Evolutionary conservation across 92 coral and sea anemone species (phyloP).

Genomic region (Epizoanthus illoricatus): DNA sequence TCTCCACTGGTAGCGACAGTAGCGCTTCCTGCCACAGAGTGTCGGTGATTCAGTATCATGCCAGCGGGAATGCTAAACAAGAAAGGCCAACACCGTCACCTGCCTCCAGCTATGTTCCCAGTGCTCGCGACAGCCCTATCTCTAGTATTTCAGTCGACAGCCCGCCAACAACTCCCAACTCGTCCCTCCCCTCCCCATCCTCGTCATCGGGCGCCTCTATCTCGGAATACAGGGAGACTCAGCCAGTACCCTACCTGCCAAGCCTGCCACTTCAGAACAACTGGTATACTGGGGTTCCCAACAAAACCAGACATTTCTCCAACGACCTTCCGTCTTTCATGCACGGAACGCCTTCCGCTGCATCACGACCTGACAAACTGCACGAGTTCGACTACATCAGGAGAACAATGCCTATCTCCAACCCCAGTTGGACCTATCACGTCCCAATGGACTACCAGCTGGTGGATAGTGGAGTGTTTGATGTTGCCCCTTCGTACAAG

Average conservation of each 20-base stretch:
- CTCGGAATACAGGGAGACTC: conserved; percentile 3
- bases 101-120: conserved; percentile 32
- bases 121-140: conserved; percentile 37
- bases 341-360: conserved; percentile 5
- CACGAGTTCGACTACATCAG: conserved; percentile 9
- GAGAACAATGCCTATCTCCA: conserved; percentile 6
- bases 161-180: conserved; percentile 34
- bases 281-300: conserved; percentile 4
- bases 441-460: conserved; percentile 32
- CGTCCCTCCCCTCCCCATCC: conserved; percentile 25
- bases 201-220: conserved; percentile 1
- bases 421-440: conserved; percentile 37
- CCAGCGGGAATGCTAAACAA: conserved; percentile 41
- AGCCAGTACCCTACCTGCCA: not conserved
- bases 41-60: conserved; percentile 78
- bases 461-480: conserved; percentile 25
- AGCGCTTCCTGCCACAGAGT: conserved; percentile 69
- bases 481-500: conserved; percentile 9
- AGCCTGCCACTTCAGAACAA: not conserved
- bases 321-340: conserved; percentile 19
- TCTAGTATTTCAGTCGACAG: conserved; percentile 32
- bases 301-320: conserved; percentile 16
- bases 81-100: conserved; percentile 39
- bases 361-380: not conserved
- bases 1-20: conserved; percentile 24